phyloP scores from a whole-genome alignment of 64 coral and sea anemone genomes.

The Astreopora myriophthalma region DNA sequence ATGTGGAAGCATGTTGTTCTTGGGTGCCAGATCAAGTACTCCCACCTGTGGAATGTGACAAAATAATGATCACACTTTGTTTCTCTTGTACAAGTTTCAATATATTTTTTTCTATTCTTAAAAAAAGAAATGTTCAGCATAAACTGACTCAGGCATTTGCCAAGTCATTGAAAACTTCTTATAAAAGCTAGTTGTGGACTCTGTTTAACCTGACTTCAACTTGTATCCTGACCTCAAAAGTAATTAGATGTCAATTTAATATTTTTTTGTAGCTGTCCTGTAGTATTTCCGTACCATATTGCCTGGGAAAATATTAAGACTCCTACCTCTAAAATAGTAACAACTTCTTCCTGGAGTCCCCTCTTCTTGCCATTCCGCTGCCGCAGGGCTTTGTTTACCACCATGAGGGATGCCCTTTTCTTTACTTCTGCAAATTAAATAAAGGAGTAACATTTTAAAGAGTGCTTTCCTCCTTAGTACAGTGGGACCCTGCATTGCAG shows the following conservation, averaged over 20 bases:
- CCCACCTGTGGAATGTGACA: not conserved
- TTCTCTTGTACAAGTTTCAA: too few relatives aligned
- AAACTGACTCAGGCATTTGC: too few relatives aligned
- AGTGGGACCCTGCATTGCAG: too few relatives aligned
- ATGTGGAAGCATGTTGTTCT: too few relatives aligned
- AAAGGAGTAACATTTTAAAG: not conserved
- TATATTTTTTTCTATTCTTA: too few relatives aligned
- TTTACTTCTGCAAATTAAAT: not conserved
- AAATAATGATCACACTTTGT: not conserved
- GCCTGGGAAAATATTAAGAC: not conserved
- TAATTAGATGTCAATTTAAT: not conserved
- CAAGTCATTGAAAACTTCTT: too few relatives aligned
- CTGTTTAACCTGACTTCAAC: too few relatives aligned
- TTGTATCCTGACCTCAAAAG: too few relatives aligned
- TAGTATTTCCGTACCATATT: not conserved
- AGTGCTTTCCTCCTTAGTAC: too few relatives aligned
- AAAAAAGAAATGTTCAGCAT: too few relatives aligned
- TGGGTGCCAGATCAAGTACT: not conserved
- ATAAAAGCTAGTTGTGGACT: too few relatives aligned
- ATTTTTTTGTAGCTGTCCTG: not conserved
- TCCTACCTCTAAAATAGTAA: constrained; percentile 13
- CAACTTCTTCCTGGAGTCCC: not conserved
- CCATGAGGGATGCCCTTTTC: not conserved
- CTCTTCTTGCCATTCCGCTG: not conserved
- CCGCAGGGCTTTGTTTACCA: not conserved